Evolutionary conservation across 2,888 invertebrate genomes (phyloP).

Genomic region (Aleiodes alternator): DNA sequence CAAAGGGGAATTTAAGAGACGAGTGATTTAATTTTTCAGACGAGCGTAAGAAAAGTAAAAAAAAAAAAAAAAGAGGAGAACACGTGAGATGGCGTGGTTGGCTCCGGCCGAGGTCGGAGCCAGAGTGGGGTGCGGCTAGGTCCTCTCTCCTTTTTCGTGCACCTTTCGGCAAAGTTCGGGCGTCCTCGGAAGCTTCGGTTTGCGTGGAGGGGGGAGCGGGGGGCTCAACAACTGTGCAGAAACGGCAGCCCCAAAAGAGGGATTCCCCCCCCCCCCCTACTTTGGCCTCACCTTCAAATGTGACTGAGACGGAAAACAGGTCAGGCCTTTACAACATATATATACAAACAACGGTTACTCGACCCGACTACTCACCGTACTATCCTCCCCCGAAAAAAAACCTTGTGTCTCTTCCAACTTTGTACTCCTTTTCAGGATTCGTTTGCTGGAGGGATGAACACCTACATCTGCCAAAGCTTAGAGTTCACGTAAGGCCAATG

Average conservation of each 20-base stretch:
- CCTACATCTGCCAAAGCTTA: constrained; percentile 68
- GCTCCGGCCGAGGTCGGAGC: constrained; percentile 42
- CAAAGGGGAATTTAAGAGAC: constrained; percentile 22
- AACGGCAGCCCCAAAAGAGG: constrained; percentile 42
- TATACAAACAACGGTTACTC: constrained; percentile 25
- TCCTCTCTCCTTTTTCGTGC: constrained; percentile 49
- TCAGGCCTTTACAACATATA: constrained; percentile 54
- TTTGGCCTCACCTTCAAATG: constrained; percentile 50
- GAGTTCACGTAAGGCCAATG: constrained; percentile 70
- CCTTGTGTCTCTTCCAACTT: constrained; percentile 51
- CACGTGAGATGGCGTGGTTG: not conserved
- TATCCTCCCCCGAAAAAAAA: constrained; percentile 11
- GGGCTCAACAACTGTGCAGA: constrained; percentile 10
- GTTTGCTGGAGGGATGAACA: constrained; percentile 48
- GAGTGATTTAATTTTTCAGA: constrained; percentile 55
- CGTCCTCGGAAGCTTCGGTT: constrained; percentile 46
- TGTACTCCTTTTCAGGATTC: constrained; percentile 65
- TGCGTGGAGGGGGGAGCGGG: constrained; percentile 33
- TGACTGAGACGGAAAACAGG: constrained; percentile 69
- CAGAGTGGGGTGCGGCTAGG: constrained; percentile 53
- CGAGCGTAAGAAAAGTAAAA: constrained; percentile 18
- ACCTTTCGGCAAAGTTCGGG: constrained; percentile 62
- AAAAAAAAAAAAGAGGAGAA: not conserved
- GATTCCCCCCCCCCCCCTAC: constrained; percentile 29
- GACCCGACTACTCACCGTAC: constrained; percentile 35